A percentile compares a stretch with the other conserved stretches of the same genome.
Evolutionary conservation across 1,140 invertebrate species (phyloP).

Genomic region (Eufriesea mexicana): DNA sequence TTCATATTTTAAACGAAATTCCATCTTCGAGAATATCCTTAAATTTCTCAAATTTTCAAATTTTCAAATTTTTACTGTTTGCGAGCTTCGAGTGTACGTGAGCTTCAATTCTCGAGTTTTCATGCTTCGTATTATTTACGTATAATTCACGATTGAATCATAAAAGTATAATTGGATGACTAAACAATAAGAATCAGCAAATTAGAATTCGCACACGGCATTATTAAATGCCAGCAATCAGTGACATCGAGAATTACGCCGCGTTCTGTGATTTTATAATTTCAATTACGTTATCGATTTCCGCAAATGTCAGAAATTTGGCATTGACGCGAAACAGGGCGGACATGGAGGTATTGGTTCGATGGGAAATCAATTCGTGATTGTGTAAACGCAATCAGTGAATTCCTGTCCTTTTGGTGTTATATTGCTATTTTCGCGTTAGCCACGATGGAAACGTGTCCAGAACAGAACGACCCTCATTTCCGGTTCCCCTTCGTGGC

Average conservation of each 20-base stretch:
- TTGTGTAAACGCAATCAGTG: constrained; percentile 13
- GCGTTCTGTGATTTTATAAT: not conserved
- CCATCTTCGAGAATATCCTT: no score
- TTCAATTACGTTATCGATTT: not conserved
- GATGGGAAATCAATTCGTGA: constrained; percentile 7
- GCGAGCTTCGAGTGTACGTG: no score
- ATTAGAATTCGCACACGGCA: not conserved
- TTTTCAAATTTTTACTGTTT: no score
- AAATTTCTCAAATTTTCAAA: no score
- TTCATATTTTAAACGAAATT: no score
- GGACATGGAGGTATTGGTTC: not conserved
- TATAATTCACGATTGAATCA: no score
- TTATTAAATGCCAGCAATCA: not conserved
- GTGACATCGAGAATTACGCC: not conserved
- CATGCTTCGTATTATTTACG: no score
- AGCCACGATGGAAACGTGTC: constrained; percentile 14
- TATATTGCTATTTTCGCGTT: constrained; percentile 18
- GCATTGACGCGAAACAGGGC: not conserved
- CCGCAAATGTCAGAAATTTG: not conserved
- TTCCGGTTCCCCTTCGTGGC: constrained; percentile 6
- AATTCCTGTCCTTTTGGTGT: constrained; percentile 16
- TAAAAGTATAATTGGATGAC: not conserved
- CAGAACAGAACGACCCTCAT: constrained; percentile 20
- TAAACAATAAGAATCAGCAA: not conserved
- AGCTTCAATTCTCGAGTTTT: no score